Percentiles rank a stretch among this genome's conserved stretches.
Evolutionary conservation across 2,797 vertebrate species (phyloP).

Genomic region (Aulostomus chinensis): DNA sequence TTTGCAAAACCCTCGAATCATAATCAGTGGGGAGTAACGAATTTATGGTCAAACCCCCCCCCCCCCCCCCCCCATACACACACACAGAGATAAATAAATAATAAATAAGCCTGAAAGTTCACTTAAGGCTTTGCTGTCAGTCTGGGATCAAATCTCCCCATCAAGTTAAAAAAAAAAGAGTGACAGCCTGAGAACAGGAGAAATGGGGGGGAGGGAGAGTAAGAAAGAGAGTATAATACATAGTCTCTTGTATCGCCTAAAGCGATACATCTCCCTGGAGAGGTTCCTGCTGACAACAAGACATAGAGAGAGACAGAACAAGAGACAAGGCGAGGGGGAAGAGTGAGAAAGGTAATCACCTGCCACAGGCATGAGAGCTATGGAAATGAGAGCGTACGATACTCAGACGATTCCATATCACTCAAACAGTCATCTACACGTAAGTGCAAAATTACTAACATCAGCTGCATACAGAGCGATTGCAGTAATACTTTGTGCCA

Average conservation of each 20-base stretch:
- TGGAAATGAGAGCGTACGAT: conserved; percentile 37
- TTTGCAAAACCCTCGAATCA: too few relatives aligned
- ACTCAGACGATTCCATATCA: conserved; percentile 27
- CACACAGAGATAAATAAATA: too few relatives aligned
- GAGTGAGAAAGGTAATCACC: conserved; percentile 60
- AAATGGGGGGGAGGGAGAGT: conserved; percentile 18
- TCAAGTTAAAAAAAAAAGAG: conserved; percentile 22
- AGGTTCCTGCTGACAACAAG: conserved; percentile 69
- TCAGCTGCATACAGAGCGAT: conserved; percentile 26
- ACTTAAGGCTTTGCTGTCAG: conserved; percentile 13
- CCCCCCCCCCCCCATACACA: too few relatives aligned
- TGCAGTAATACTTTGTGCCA: neutral
- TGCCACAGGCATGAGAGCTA: conserved; percentile 42
- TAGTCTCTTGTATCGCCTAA: conserved; percentile 73
- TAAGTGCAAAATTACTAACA: conserved; percentile 31
- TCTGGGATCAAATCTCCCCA: conserved; percentile 23
- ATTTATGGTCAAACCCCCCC: neutral
- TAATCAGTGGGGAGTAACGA: too few relatives aligned
- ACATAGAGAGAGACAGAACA: conserved; percentile 36
- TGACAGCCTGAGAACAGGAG: conserved; percentile 36
- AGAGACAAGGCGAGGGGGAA: conserved; percentile 26
- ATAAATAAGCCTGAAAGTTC: neutral
- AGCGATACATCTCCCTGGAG: conserved; percentile 81
- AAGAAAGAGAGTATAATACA: conserved; percentile 51
- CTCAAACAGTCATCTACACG: conserved; percentile 35